phyloP scores from a whole-genome alignment of 2,888 invertebrate species.

The Philhelius pedissequus region DNA sequence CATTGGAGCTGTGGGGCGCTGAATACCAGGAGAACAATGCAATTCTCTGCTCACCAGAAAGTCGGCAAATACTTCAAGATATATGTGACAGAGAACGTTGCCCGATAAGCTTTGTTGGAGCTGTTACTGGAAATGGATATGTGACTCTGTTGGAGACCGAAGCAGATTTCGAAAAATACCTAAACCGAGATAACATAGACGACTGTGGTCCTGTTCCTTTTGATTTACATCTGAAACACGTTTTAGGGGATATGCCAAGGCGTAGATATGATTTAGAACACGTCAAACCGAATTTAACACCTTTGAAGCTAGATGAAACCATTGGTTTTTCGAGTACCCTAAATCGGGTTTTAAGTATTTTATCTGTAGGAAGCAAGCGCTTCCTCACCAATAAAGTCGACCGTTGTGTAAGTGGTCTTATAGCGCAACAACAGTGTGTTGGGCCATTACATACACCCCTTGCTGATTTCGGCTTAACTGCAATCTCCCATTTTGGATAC shows the following conservation, averaged over 20 bases:
- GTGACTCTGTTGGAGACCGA: constrained; percentile 84
- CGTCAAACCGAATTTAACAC: constrained; percentile 63
- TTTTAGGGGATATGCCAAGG: constrained; percentile 90
- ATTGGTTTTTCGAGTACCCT: constrained; percentile 75
- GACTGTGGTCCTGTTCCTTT: constrained; percentile 85
- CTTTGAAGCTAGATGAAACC: constrained; percentile 79
- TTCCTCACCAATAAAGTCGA: constrained; percentile 97
- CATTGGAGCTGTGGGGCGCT: constrained; percentile 97
- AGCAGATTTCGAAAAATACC: constrained; percentile 79
- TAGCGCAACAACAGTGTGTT: constrained; percentile 99
- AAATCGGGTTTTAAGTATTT: constrained; percentile 88
- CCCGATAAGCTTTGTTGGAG: constrained; percentile 94
- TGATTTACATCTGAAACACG: constrained; percentile 92
- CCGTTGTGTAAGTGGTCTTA: constrained; percentile 95
- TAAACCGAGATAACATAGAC: constrained; percentile 75
- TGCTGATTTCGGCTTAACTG: constrained; percentile 95
- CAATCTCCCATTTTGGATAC: constrained; percentile 90
- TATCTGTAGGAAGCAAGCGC: constrained; percentile 96
- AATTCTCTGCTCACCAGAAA: constrained; percentile 86
- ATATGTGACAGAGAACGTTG: constrained; percentile 94
- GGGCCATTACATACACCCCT: constrained; percentile 98
- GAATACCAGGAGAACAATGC: constrained; percentile 99
- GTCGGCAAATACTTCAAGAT: constrained; percentile 83
- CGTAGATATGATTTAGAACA: constrained; percentile 82
- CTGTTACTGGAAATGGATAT: constrained; percentile 92